Base-by-base conservation (phyloP, 2,113 vertebrate species). In the Triplophysa siluroides region DNA sequence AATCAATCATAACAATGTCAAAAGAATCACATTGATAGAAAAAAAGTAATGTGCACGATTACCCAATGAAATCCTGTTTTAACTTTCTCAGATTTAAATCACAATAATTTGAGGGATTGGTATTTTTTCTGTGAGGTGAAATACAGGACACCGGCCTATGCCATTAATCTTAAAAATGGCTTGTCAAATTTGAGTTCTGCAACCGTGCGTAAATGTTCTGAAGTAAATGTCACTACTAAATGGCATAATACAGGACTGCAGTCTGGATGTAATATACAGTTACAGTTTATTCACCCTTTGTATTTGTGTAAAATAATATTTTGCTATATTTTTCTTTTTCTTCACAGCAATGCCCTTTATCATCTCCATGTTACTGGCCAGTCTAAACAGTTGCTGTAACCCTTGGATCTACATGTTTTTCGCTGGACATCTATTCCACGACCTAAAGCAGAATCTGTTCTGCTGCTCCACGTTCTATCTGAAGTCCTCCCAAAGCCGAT, bases 351-450 rank as follows among this genome's bases (percentile, higher is more conserved):
- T 93, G 2, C 91, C 94, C 12, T 99, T 99, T 90, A 96, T 97
- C 91, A 97, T 99, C 11, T 95, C 96, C 88, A 97, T 98, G 94
- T 92, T 99, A 65, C 93, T 99, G 87, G 98, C 96, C 85, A 99
- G 97, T 89, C 94, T 99, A 79, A 99, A 99, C 92, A 99, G 97
- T 92, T 99, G 97, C 92, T 98, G 97, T 82, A 99, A 99, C 91
- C 97, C 97, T 73, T 99, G 97, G 97, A 99, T 99, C 94, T 99
- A 99, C 93, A 96, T 99, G 97, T 95, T 95, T 68, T 99, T 99
- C 82, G 96, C 94, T 0, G 97, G 97, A 0, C 96, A 98, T 86
- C 95, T 99, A 79, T 98, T 98, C 91, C 96, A 96, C 0, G 96
- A 98, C 85, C 93, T 99, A 4, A 24, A 94, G 84, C 83, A 82